A percentile compares a stretch with the other conserved stretches of the same genome.
Conservation (phyloP, 2,113 vertebrate species). For the Megaceryle torquata region DNA sequence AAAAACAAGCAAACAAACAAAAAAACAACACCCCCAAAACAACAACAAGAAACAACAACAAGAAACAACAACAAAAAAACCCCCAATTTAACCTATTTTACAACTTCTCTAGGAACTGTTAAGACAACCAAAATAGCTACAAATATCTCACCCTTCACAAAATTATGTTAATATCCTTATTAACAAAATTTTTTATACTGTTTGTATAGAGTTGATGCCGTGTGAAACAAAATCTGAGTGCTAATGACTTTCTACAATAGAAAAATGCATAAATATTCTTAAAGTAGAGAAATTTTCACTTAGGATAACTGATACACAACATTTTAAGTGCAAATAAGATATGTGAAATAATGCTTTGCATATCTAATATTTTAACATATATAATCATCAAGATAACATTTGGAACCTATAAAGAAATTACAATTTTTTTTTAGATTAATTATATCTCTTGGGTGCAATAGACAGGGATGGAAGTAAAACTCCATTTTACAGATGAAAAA, state of each 20-base stretch:
- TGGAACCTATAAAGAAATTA: neutral
- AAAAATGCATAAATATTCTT: neutral
- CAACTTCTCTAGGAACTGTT: neutral
- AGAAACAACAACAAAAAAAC: too few species aligned
- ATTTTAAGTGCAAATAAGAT: neutral
- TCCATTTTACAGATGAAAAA: neutral
- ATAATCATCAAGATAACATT: neutral
- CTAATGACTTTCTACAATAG: neutral
- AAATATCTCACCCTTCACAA: neutral
- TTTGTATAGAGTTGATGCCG: neutral
- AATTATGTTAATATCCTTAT: neutral
- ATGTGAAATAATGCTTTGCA: neutral
- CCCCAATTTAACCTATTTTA: neutral
- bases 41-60: too few species aligned
- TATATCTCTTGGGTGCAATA: neutral
- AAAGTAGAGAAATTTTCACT: neutral
- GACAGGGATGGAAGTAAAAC: fast-evolving
- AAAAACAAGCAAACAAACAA: neutral
- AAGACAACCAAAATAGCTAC: neutral
- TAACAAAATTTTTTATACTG: neutral
- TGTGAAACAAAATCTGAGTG: neutral
- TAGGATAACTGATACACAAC: neutral
- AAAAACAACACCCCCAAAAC: too few species aligned
- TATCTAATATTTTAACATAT: neutral
- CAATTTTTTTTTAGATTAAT: neutral